A percentile compares a stretch with the other conserved stretches of the same genome.
Evolutionary conservation across 2,113 vertebrate species (phyloP).

Genomic region (Pterocles burchelli): DNA sequence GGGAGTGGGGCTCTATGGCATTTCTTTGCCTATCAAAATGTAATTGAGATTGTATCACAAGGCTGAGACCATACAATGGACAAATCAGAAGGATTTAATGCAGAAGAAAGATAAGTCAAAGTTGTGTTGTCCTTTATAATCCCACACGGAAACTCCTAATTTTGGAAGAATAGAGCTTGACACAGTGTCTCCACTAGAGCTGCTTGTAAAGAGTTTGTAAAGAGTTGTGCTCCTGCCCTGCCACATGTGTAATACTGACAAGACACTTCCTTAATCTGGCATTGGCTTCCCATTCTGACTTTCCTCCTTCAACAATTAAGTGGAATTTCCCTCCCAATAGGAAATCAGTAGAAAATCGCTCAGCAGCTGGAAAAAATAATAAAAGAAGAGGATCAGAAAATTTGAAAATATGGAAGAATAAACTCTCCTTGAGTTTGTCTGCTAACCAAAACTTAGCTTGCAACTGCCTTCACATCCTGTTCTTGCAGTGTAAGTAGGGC

Average conservation of each 20-base stretch:
- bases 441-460: background rate
- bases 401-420: conserved; percentile 12
- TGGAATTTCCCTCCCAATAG: background rate
- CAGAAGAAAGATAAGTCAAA: background rate
- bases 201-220: background rate
- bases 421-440: background rate
- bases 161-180: background rate
- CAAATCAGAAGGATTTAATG: background rate
- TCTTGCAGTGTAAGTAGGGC: background rate
- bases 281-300: background rate
- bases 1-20: background rate
- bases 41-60: background rate
- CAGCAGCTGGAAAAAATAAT: background rate
- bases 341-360: conserved; percentile 23
- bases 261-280: background rate
- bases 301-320: background rate
- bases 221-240: background rate
- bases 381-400: background rate
- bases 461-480: background rate
- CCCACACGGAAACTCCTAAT: background rate
- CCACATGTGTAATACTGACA: background rate
- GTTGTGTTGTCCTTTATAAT: background rate
- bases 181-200: background rate
- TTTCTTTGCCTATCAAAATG: background rate
- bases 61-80: background rate